Evolutionary conservation across 1,140 invertebrate species (phyloP), one percentile per base, ranked within the genome.

Genomic region (Ericerus pela): DNA sequence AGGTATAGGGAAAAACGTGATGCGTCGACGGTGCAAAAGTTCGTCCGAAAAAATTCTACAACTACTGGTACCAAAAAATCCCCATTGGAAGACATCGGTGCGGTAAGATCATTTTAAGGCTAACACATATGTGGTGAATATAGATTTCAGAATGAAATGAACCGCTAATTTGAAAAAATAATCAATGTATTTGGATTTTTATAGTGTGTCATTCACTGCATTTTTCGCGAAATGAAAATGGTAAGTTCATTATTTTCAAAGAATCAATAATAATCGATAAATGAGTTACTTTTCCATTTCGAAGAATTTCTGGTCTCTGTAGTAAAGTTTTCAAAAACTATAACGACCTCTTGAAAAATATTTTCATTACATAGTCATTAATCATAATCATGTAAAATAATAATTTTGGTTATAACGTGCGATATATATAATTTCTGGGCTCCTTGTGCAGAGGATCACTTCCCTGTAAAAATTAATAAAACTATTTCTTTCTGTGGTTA

Each of bases 161-260:
- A n/a, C n/a, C n/a, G n/a, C n/a, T n/a, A n/a, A n/a, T n/a, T n/a
- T n/a, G n/a, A n/a, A n/a, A n/a, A n/a, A n/a, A n/a, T n/a, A n/a
- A n/a, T n/a, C n/a, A n/a, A n/a, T n/a, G n/a, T n/a, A n/a, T n/a
- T n/a, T n/a, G n/a, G n/a, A 12, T 27, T 52, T 29, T 62, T 63
- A 14, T 36, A 63, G 62, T 63, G 62, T 41, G 55, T 60, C 6
- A 58, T 63, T 30, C 62, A 63, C 47, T 63, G 62, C 43, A 61
- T 63, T 8, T 62, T 63, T 36, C 53, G 53, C 12, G 56, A 63
- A 28, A 51, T 61, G 41, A 53, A 59, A 61, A 63, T 63, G 62
- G 62, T 63, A 53, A 55, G 58, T 55, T 47, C 36, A 26, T 29
- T 41, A 38, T 16, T 41, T 41, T 1, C 11, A 14, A 8, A 14